Conservation (phyloP, 2,888 invertebrate species). For the Drosophila pegasa region DNA sequence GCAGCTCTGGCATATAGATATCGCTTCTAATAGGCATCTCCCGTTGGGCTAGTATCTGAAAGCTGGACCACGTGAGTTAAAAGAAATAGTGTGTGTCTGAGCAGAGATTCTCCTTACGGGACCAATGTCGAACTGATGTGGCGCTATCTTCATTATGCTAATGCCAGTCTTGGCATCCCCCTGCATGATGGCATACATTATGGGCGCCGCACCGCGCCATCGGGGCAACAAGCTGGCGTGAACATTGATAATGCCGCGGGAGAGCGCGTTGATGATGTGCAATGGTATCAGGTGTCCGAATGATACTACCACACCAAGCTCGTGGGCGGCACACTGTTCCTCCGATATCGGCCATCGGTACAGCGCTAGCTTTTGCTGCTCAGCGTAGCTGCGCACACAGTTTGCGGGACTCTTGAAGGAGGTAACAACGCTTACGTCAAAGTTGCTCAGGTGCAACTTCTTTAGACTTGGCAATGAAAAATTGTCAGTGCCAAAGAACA, state of each 20-base stretch:
- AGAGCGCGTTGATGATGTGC: slow-evolving; percentile 90
- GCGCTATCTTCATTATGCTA: slow-evolving; percentile 94
- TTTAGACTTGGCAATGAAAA: slow-evolving; percentile 92
- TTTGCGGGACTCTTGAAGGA: slow-evolving; percentile 87
- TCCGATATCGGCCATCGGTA: slow-evolving; percentile 89
- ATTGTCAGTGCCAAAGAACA: slow-evolving; percentile 95
- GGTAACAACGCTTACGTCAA: slow-evolving; percentile 91
- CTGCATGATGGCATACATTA: slow-evolving; percentile 93
- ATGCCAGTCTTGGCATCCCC: slow-evolving; percentile 93
- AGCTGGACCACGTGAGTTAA: slow-evolving; percentile 1
- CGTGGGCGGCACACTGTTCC: slow-evolving; percentile 86
- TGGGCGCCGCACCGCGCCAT: slow-evolving; percentile 97
- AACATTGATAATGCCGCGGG: slow-evolving; percentile 96
- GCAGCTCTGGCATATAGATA: slow-evolving; percentile 88
- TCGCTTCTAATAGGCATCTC: slow-evolving; percentile 86
- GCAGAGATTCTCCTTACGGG: slow-evolving; percentile 82
- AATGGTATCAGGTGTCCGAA: slow-evolving; percentile 96
- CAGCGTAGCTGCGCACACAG: slow-evolving; percentile 89
- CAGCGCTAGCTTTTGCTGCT: slow-evolving; percentile 86
- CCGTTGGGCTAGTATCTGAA: slow-evolving; percentile 86
- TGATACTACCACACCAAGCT: slow-evolving; percentile 95
- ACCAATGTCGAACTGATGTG: slow-evolving; percentile 93
- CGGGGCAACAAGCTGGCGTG: slow-evolving; percentile 96
- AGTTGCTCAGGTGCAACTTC: slow-evolving; percentile 24
- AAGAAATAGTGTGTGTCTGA: background rate